Percentiles rank a stretch among this genome's conserved stretches.
phyloP scores from a whole-genome alignment of 1,140 invertebrate species.

The Calosoma granatense region DNA sequence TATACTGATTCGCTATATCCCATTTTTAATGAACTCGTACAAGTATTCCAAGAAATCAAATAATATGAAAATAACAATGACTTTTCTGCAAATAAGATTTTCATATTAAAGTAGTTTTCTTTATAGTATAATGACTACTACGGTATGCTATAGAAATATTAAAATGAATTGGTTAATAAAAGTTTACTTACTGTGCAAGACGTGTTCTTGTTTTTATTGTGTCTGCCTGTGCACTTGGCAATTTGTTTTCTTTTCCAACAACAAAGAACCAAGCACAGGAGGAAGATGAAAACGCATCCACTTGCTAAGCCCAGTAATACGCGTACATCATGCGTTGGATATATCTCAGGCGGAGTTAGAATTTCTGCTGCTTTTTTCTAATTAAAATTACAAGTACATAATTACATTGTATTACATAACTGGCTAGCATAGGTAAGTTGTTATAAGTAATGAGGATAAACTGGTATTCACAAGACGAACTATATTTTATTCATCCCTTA shows the following conservation, averaged over 20 bases:
- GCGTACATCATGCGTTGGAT: neutral
- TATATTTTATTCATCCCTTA: neutral
- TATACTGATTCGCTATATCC: too few relatives aligned
- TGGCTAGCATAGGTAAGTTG: neutral
- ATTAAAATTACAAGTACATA: neutral
- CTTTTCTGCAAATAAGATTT: neutral
- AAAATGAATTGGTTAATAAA: neutral
- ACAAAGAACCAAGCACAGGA: conserved; percentile 13
- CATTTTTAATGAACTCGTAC: too few relatives aligned
- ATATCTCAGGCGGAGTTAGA: neutral
- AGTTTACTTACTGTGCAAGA: neutral
- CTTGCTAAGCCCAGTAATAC: neutral
- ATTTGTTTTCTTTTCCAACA: conserved; percentile 20
- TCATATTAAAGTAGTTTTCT: neutral
- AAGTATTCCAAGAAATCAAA: too few relatives aligned
- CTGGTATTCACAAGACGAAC: neutral
- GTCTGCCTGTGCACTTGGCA: neutral
- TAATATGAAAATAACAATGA: neutral
- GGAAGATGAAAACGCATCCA: conserved; percentile 5
- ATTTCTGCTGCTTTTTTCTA: neutral
- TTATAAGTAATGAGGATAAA: neutral
- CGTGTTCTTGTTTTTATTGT: neutral
- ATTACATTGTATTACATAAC: neutral
- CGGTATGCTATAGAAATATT: neutral
- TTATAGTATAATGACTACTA: neutral